A percentile compares a stretch with the other conserved stretches of the same genome.
Evolutionary conservation across 1,140 invertebrate genomes (phyloP).

Genomic region (Panagrolaimus sp.): DNA sequence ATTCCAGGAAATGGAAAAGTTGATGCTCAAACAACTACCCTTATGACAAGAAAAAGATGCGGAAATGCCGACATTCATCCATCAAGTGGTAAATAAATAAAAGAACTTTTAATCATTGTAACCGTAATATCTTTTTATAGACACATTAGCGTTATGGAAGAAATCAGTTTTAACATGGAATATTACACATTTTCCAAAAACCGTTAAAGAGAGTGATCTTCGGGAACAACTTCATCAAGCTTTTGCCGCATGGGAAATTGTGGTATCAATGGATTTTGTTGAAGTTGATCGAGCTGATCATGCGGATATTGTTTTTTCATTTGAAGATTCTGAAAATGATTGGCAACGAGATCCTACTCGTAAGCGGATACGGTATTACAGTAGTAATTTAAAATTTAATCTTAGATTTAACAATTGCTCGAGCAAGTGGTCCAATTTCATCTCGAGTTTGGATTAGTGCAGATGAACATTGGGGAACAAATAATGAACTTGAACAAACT

Average conservation of each 20-base stretch:
- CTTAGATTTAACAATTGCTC: conserved; percentile 1
- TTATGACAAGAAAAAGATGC: conserved; percentile 1
- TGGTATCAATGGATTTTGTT: not conserved
- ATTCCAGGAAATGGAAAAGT: not conserved
- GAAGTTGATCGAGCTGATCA: not conserved
- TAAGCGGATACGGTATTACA: not conserved
- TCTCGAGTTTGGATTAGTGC: conserved; percentile 10
- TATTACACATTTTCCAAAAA: conserved; percentile 6
- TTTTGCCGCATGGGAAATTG: conserved; percentile 4
- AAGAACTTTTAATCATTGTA: no score
- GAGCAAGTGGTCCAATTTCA: conserved; percentile 2
- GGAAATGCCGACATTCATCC: conserved; percentile 3
- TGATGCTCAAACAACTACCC: not conserved
- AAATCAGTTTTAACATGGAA: not conserved
- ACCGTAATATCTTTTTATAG: not conserved
- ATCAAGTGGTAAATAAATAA: no score
- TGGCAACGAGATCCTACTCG: conserved; percentile 5
- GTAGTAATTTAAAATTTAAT: no score
- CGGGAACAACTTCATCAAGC: not conserved
- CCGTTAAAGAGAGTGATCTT: not conserved
- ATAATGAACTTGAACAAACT: not conserved
- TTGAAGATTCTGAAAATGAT: conserved; percentile 14
- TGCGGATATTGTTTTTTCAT: conserved; percentile 1
- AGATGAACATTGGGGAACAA: conserved; percentile 1
- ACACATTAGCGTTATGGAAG: conserved; percentile 2